These are phyloP conservation scores for Limanda limanda DNA, from an alignment of 2,113 vertebrate genomes.

Conservation along the genomic window DNA sequence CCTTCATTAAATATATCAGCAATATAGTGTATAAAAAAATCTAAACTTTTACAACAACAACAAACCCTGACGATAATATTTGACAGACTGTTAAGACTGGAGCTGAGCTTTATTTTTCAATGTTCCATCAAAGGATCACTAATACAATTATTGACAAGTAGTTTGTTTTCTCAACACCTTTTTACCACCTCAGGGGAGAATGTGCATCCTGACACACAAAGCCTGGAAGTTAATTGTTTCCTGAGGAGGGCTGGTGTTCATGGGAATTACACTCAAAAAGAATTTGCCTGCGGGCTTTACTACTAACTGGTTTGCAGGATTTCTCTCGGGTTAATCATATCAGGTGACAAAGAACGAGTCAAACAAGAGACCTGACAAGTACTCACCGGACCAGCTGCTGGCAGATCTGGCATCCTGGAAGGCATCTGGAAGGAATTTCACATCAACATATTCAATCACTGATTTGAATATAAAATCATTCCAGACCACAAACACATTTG, in stretches of 20 bases:
- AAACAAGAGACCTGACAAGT: conserved; percentile 39
- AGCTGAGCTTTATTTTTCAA: not conserved
- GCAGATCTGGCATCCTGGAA: conserved; percentile 99
- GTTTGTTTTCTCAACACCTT: conserved; percentile 2
- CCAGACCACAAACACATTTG: not conserved
- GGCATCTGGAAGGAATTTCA: conserved; percentile 88
- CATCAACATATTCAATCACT: conserved; percentile 22
- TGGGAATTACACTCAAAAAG: conserved; percentile 15
- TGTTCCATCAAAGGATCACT: not conserved
- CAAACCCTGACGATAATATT: too few relatives aligned
- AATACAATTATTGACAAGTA: not conserved
- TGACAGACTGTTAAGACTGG: too few relatives aligned
- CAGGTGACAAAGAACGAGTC: conserved; percentile 6
- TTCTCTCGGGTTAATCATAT: conserved; percentile 11
- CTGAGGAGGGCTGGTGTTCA: conserved; percentile 27
- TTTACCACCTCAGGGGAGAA: conserved; percentile 16
- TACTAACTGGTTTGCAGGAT: not conserved
- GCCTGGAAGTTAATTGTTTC: conserved; percentile 62
- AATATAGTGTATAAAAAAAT: not conserved
- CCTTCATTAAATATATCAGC: too few relatives aligned
- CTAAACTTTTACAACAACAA: not conserved
- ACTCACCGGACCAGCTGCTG: conserved; percentile 97
- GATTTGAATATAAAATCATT: not conserved
- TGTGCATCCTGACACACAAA: conserved; percentile 48
- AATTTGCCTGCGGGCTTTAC: conserved; percentile 1